Base-by-base conservation (phyloP, 2,888 invertebrate species). In the Drosophila bunnanda region DNA sequence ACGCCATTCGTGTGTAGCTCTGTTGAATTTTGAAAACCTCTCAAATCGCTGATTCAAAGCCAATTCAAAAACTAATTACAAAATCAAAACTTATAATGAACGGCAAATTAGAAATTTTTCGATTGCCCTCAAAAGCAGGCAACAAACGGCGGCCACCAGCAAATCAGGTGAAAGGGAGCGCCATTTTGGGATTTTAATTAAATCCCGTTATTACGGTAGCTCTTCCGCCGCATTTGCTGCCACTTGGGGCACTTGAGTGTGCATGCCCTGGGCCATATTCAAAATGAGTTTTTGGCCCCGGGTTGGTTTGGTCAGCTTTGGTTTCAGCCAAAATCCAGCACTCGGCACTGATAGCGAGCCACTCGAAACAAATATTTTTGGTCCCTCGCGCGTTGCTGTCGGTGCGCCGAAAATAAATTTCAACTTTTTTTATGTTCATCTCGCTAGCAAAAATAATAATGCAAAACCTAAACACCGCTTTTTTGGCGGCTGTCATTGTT, bases 11-110 rank as follows among this genome's bases (percentile, higher is more conserved):
- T 9, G 15, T 15, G 20, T 9, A 20, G 32, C 20, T 28, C 34
- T 20, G 15, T 58, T 39, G 22, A 57, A 30, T 50, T 30, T 56
- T 9, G 17, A 56, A 57, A 38, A 8, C 22, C 57, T 12, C 48
- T 44, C 25, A 8, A 48, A 48, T 13, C 17, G 34, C 58, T 9
- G 20, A 50, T 41, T 70, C 30, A 68, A 68, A 70, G 70, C 58
- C 22, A 22, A 56, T 57, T 30, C 48, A 61, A 74, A 83, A 87
- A 84, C 82, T 89, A 84, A 84, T 84, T 82, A 86, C 81, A 75
- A 89, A 78, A 77, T 89, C 88, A 76, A 85, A 88, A 72, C 82
- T 73, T 78, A 79, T 89, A 86, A 88, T 86, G 76, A 80, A 76
- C 54, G 78, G 73, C 41, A 50, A 85, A 82, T 89, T 86, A 75